These are phyloP conservation scores for Sanderia malayensis DNA, from an alignment of 30 jellyfish, hydroid and myxozoan genomes.

Conservation along the genomic window DNA sequence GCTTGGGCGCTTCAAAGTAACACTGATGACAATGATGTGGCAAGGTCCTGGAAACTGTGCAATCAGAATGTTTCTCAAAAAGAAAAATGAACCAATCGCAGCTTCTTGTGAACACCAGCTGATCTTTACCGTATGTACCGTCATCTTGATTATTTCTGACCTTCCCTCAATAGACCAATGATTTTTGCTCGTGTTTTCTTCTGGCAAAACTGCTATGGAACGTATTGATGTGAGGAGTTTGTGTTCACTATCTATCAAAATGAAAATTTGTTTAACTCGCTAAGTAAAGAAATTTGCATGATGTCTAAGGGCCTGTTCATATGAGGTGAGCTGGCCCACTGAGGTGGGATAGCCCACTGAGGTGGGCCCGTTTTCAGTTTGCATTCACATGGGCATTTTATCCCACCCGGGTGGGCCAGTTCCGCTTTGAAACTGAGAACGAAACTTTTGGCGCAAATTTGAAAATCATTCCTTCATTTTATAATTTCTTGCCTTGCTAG, in stretches of 20 bases:
- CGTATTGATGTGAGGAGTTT: constrained; percentile 24
- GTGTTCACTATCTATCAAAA: constrained; percentile 10
- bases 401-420: too few species aligned
- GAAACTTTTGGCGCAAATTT: too few species aligned
- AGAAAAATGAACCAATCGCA: constrained; percentile 18
- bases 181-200: constrained; percentile 15
- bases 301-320: too few species aligned
- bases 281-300: constrained; percentile 43
- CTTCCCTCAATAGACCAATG: constrained; percentile 44
- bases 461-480: too few species aligned
- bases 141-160: constrained; percentile 7
- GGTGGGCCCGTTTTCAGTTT: too few species aligned
- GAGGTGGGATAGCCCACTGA: too few species aligned
- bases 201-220: constrained; percentile 15
- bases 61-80: constrained; percentile 20
- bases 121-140: too few species aligned
- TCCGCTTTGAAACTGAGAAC: too few species aligned
- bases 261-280: constrained; percentile 26
- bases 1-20: constrained; percentile 8
- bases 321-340: too few species aligned
- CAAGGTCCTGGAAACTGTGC: constrained; percentile 22
- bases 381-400: too few species aligned
- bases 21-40: constrained; percentile 29
- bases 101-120: constrained; percentile 18
- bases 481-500: too few species aligned